phyloP scores from a whole-genome alignment of 2,888 invertebrate species.

The Lepetodrilus schrolli region DNA sequence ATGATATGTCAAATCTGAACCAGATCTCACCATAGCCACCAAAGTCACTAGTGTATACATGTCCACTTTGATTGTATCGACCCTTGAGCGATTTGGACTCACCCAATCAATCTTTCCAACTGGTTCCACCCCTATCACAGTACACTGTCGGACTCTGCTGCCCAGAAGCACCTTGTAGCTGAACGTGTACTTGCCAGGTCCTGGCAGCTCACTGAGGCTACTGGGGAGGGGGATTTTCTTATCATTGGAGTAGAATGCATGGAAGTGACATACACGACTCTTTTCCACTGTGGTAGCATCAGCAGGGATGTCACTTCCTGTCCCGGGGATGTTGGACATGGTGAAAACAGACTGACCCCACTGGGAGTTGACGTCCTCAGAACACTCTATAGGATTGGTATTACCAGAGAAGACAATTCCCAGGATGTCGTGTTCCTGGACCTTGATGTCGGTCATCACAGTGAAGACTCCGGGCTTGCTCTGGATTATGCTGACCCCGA shows the following conservation, averaged over 20 bases:
- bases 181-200: slow-evolving; percentile 45
- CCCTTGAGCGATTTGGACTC: slow-evolving; percentile 40
- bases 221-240: slow-evolving; percentile 34
- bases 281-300: not conserved
- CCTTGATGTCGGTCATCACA: slow-evolving; percentile 37
- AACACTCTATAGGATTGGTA: slow-evolving; percentile 46
- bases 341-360: slow-evolving; percentile 43
- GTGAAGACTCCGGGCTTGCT: not conserved
- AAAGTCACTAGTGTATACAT: slow-evolving; percentile 39
- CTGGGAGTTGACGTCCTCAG: slow-evolving; percentile 27
- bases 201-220: slow-evolving; percentile 41
- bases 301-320: slow-evolving; percentile 28
- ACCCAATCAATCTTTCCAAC: slow-evolving; percentile 49
- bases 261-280: slow-evolving; percentile 45
- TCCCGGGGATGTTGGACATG: slow-evolving; percentile 33
- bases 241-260: slow-evolving; percentile 46
- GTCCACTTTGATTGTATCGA: slow-evolving; percentile 43
- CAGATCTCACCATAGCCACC: slow-evolving; percentile 45
- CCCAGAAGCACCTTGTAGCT: slow-evolving; percentile 21
- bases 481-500: not conserved
- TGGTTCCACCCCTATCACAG: slow-evolving; percentile 44
- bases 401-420: slow-evolving; percentile 47
- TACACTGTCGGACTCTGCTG: slow-evolving; percentile 34
- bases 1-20: slow-evolving; percentile 40
- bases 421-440: slow-evolving; percentile 51